Conservation (phyloP, 2,888 invertebrate genomes). For the Tigriopus californicus region DNA sequence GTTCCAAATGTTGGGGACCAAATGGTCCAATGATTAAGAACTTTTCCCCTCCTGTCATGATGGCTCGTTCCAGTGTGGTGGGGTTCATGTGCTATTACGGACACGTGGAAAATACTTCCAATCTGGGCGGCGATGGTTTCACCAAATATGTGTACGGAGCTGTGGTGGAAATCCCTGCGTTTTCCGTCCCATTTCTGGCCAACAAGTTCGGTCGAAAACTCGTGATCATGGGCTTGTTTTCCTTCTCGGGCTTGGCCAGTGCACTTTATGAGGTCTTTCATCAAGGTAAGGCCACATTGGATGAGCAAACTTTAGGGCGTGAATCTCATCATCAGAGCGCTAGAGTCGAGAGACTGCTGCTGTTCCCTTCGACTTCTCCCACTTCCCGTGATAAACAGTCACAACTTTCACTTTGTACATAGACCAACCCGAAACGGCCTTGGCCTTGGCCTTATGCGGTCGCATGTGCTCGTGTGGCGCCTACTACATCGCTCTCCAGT, state of each 20-base stretch:
- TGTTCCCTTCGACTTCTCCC: background rate
- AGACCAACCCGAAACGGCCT: background rate
- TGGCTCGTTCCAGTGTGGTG: slow-evolving; percentile 18
- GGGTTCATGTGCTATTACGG: slow-evolving; percentile 20
- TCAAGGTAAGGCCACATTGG: slow-evolving; percentile 7
- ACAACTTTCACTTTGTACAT: background rate
- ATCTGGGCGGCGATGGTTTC: slow-evolving; percentile 17
- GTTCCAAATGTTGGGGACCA: too few relatives aligned
- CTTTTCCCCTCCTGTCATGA: background rate
- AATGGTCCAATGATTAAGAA: background rate
- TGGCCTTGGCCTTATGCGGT: slow-evolving; percentile 42
- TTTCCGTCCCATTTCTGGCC: slow-evolving; percentile 18
- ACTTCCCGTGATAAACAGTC: background rate
- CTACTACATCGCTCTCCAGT: slow-evolving; percentile 73
- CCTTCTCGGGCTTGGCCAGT: slow-evolving; percentile 17
- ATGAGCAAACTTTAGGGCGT: too few relatives aligned
- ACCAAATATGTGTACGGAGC: slow-evolving; percentile 19
- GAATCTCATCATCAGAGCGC: background rate
- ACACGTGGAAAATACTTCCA: slow-evolving; percentile 20
- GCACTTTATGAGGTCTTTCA: slow-evolving; percentile 17
- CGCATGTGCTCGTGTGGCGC: slow-evolving; percentile 71
- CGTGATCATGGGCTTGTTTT: slow-evolving; percentile 16
- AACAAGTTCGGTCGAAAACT: slow-evolving; percentile 17
- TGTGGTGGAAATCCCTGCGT: slow-evolving; percentile 18
- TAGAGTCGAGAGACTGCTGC: too few relatives aligned